These are phyloP conservation scores for Melanaphis sacchari DNA, from an alignment of 1,140 invertebrate genomes.

Conservation along the genomic window DNA sequence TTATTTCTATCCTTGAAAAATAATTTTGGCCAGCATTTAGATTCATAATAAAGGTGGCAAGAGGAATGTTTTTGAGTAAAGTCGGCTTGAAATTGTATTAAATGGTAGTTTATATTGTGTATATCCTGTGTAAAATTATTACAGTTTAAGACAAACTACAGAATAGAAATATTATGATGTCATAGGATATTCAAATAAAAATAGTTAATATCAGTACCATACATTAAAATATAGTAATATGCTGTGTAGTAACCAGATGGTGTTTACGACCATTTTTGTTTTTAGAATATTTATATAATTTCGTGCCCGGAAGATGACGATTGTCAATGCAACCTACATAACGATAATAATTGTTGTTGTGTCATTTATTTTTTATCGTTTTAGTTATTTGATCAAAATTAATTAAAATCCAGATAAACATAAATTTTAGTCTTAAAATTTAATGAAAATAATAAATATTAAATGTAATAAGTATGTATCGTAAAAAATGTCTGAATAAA, in stretches of 20 bases:
- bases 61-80: neutral
- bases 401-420: neutral
- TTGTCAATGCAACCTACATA: too few relatives aligned
- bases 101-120: neutral
- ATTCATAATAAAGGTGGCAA: neutral
- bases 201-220: too few relatives aligned
- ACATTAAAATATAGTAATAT: neutral
- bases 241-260: neutral
- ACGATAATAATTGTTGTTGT: neutral
- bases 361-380: neutral
- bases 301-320: neutral
- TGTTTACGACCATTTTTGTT: neutral
- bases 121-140: neutral
- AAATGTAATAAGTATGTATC: too few relatives aligned
- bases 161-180: neutral
- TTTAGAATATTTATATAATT: neutral
- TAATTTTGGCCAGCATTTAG: neutral
- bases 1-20: neutral
- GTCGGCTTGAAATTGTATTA: too few relatives aligned
- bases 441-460: too few relatives aligned
- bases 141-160: neutral
- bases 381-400: neutral
- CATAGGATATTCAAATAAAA: too few relatives aligned
- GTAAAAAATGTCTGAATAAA: too few relatives aligned
- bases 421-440: neutral